phyloP scores from a whole-genome alignment of 2,113 vertebrate species.

The Tachysurus fulvidraco region DNA sequence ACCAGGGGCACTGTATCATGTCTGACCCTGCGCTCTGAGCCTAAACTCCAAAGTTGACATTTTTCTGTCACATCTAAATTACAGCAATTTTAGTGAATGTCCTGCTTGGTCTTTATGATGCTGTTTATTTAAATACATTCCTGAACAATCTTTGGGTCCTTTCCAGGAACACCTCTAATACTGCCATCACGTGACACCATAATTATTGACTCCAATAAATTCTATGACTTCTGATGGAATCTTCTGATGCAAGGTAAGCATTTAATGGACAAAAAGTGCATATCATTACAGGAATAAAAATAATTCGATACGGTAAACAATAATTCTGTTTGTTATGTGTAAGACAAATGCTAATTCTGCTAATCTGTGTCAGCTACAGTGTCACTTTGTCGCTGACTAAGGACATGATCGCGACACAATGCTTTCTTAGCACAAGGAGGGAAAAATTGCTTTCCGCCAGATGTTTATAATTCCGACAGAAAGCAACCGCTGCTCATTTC shows the following conservation, averaged over 20 bases:
- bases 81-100: background rate
- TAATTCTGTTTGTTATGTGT: background rate
- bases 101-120: background rate
- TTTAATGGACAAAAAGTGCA: background rate
- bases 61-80: no score
- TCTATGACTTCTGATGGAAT: no score
- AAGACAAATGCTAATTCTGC: background rate
- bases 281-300: background rate
- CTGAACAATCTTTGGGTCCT: background rate
- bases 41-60: no score
- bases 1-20: no score
- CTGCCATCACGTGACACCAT: background rate
- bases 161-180: background rate
- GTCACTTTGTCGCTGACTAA: background rate
- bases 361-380: background rate
- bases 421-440: slow-evolving; percentile 5
- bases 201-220: background rate
- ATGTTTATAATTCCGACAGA: slow-evolving; percentile 8
- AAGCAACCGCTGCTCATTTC: background rate
- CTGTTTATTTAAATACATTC: background rate
- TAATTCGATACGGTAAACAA: background rate
- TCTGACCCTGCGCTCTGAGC: no score
- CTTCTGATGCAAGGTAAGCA: background rate
- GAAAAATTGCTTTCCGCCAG: background rate
- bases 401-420: background rate